Conservation (phyloP, 2,888 invertebrate species). For the Ormyrus nitidulus region DNA sequence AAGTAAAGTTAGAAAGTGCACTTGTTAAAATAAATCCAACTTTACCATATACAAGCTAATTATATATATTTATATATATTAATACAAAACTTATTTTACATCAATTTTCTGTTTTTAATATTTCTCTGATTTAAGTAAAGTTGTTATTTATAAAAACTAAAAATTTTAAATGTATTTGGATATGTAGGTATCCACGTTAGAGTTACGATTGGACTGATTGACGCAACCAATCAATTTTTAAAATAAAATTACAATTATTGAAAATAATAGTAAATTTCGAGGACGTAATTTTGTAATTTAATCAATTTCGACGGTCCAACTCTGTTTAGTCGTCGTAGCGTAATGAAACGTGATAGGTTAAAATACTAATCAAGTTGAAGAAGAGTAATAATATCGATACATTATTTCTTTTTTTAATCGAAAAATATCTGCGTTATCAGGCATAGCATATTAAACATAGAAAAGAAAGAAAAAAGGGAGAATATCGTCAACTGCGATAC, state of each 20-base stretch:
- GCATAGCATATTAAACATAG: conserved; percentile 41
- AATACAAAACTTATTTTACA: conserved; percentile 11
- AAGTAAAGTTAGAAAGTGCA: conserved; percentile 37
- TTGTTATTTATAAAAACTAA: conserved; percentile 43
- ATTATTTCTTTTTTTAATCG: conserved; percentile 42
- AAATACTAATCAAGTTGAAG: conserved; percentile 43
- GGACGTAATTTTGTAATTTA: conserved; percentile 13
- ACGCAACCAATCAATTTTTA: conserved; percentile 36
- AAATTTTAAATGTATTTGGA: conserved; percentile 43
- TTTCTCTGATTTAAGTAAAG: conserved; percentile 37
- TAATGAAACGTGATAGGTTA: conserved; percentile 43
- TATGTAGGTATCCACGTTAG: conserved; percentile 34
- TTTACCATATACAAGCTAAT: conserved; percentile 26
- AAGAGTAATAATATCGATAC: conserved; percentile 28
- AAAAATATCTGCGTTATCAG: conserved; percentile 13
- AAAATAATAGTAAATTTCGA: conserved; percentile 47
- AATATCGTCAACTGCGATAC: conserved; percentile 45
- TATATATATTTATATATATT: conserved; percentile 17
- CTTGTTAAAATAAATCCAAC: conserved; percentile 52
- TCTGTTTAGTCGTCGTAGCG: conserved; percentile 47
- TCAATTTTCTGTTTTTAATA: conserved; percentile 24
- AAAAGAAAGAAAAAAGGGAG: conserved; percentile 38
- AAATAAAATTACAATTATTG: conserved; percentile 57
- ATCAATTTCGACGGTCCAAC: conserved; percentile 48
- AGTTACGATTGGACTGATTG: conserved; percentile 32